Evolutionary conservation across 2,888 invertebrate genomes (phyloP), one percentile per base, ranked within the genome.

Genomic region (Zele albiditarsus): DNA sequence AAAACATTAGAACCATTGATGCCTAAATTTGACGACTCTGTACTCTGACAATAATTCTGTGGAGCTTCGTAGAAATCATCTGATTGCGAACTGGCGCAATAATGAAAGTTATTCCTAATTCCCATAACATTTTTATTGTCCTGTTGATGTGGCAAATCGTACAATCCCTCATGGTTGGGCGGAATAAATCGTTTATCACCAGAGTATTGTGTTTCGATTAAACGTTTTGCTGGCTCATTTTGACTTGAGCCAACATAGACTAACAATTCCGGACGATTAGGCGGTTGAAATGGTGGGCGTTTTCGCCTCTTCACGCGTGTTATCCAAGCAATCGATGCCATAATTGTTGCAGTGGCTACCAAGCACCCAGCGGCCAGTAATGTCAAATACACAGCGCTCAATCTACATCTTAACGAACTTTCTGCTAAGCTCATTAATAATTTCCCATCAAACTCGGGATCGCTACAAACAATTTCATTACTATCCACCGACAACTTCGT

Each of bases 351-450:
- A 0, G 87, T 88, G 0, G 87, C 87, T 6, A 80, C 82, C 1
- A 89, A 82, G 74, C 90, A 90, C 4, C 88, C 89, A n/a, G 84
- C 85, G 0, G 87, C 89, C 53, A 88, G 87, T 8, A 90, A 79
- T 2, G 88, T 84, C 33, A 90, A 83, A 71, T 88, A 88, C n/a
- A 89, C 80, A 0, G 86, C 84, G 65, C 86, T 87, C 66, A 89
- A 76, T 0, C 86, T 82, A 70, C 89, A 89, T 0, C 86, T 84
- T 4, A 89, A 78, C 2, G 89, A 84, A 31, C 86, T 84, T 60
- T 89, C 89, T 62, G 84, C 80, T 3, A 89, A 79, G 1, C 80
- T 83, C 74, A 89, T 86, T 65, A 90, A 80, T 0, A 86, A 80
- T 67, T 88, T 89, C 0, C 89, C 89, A 25, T 84, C 80, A 71